Conservation (phyloP, 30 jellyfish, hydroid and myxozoan species). For the Nemopilema nomurai region DNA sequence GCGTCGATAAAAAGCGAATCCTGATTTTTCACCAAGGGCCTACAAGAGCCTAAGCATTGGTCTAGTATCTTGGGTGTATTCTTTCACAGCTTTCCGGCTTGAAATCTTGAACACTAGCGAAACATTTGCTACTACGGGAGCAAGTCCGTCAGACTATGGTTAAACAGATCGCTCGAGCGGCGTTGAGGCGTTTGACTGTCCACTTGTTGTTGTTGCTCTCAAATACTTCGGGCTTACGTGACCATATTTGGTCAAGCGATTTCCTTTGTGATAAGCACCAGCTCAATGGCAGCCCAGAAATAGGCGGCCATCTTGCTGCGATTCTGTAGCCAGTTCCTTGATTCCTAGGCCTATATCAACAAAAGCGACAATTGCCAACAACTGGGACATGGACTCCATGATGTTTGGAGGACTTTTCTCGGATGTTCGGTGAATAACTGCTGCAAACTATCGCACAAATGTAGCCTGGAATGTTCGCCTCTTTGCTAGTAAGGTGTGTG, state of each 20-base stretch:
- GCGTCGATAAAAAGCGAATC: no score
- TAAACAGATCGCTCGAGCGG: no score
- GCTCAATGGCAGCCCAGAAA: not conserved
- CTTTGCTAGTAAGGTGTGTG: not conserved
- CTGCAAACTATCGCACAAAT: conserved; percentile 34
- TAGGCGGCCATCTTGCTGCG: not conserved
- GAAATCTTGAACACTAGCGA: no score
- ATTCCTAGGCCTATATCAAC: not conserved
- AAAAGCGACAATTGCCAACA: not conserved
- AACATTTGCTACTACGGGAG: no score
- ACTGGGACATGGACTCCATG: not conserved
- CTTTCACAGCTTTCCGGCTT: no score
- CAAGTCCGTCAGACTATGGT: no score
- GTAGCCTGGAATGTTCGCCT: not conserved
- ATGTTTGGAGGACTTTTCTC: not conserved
- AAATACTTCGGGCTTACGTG: not conserved
- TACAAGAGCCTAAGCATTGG: no score
- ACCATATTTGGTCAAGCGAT: conserved; percentile 28
- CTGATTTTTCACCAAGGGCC: no score
- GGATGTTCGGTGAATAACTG: not conserved
- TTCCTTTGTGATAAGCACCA: not conserved
- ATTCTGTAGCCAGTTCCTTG: conserved; percentile 23
- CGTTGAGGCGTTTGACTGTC: not conserved
- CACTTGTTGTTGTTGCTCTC: not conserved
- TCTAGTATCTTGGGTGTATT: no score